phyloP scores from a whole-genome alignment of 2,113 vertebrate genomes.

The Gambusia affinis region DNA sequence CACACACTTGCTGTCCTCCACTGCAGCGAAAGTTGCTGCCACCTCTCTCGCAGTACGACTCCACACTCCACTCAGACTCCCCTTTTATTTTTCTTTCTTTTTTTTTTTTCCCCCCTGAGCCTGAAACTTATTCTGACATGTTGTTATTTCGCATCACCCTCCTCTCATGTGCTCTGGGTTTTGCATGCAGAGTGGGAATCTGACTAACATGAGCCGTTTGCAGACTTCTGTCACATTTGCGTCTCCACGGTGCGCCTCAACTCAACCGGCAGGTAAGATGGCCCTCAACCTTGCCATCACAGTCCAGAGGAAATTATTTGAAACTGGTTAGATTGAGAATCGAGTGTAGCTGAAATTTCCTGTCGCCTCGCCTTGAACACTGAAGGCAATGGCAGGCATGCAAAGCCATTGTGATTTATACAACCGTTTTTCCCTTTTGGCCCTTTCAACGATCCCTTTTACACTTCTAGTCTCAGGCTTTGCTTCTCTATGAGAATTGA shows the following conservation, averaged over 20 bases:
- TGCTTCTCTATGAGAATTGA: constrained; percentile 25
- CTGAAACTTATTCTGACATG: constrained; percentile 4
- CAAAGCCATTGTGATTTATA: constrained; percentile 5
- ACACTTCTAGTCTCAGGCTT: constrained; percentile 25
- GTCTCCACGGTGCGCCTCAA: constrained; percentile 24
- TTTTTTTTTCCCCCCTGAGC: neutral
- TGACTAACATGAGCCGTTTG: neutral
- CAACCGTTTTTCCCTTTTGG: neutral
- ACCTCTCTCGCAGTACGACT: constrained; percentile 13
- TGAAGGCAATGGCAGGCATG: neutral
- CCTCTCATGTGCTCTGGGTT: neutral
- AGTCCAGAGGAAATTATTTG: constrained; percentile 9
- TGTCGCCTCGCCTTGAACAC: neutral
- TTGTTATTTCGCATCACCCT: neutral
- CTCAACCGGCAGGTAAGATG: constrained; percentile 6
- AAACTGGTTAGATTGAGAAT: constrained; percentile 14
- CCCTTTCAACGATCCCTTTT: constrained; percentile 31
- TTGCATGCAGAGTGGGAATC: neutral
- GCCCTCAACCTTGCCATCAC: constrained; percentile 12
- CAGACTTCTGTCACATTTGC: constrained; percentile 17
- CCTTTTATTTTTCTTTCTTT: neutral
- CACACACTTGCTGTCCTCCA: neutral
- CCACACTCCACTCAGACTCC: constrained; percentile 1
- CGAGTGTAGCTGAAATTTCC: constrained; percentile 5
- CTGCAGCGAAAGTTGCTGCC: neutral